Conservation (phyloP, 1,140 invertebrate species). For the Diploscapter pachys region DNA sequence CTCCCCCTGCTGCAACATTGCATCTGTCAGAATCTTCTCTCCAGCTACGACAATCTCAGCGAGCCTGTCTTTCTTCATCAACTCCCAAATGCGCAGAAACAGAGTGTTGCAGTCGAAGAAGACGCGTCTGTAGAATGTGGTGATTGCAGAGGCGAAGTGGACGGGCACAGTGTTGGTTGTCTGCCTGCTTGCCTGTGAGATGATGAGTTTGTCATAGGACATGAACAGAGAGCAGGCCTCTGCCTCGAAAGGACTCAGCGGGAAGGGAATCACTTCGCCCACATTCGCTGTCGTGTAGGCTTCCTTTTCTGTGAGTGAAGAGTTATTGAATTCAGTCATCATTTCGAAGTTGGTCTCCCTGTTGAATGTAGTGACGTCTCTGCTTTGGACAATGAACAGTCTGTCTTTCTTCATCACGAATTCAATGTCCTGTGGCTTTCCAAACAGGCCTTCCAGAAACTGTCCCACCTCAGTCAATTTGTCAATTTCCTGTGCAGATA, state of each 20-base stretch:
- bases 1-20: constrained; percentile 20
- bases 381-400: constrained; percentile 61
- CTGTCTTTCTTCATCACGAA: constrained; percentile 64
- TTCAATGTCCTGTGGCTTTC: constrained; percentile 72
- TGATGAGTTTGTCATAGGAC: too few species aligned
- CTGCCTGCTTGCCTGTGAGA: too few species aligned
- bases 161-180: too few species aligned
- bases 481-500: constrained; percentile 47
- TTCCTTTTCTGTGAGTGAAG: constrained; percentile 10
- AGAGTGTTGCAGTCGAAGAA: too few species aligned
- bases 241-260: too few species aligned
- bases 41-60: constrained; percentile 20
- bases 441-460: constrained; percentile 68
- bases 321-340: constrained; percentile 9
- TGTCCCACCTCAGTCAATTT: constrained; percentile 63
- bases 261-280: not conserved
- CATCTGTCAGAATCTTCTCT: constrained; percentile 14
- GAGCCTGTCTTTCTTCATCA: constrained; percentile 22
- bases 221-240: too few species aligned
- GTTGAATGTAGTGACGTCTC: constrained; percentile 33
- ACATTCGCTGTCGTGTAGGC: constrained; percentile 12
- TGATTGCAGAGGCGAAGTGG: too few species aligned
- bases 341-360: constrained; percentile 18
- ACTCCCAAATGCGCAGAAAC: constrained; percentile 20
- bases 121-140: too few species aligned